Evolutionary conservation across 2,888 invertebrate species (phyloP).

Genomic region (Thyatira batis): DNA sequence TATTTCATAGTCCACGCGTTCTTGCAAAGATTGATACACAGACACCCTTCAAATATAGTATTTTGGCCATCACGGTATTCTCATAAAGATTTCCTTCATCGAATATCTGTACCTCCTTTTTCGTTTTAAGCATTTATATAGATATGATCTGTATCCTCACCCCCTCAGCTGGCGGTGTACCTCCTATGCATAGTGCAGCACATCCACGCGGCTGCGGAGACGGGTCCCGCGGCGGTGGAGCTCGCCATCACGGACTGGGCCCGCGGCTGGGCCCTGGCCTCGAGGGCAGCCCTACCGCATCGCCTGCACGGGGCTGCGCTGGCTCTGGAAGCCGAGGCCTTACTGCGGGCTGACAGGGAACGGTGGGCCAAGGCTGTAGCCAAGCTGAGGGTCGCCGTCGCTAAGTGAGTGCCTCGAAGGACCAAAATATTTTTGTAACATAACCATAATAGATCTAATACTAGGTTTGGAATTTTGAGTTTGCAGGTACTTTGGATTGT

Average conservation of each 20-base stretch:
- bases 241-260: conserved; percentile 73
- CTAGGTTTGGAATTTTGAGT: no score
- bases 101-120: no score
- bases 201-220: conserved; percentile 51
- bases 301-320: conserved; percentile 42
- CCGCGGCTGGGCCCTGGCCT: conserved; percentile 66
- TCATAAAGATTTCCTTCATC: no score
- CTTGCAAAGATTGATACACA: no score
- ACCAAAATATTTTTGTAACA: no score
- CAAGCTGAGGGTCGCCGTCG: conserved; percentile 27
- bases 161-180: conserved; percentile 63
- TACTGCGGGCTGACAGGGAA: conserved; percentile 47
- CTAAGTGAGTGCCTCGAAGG: conserved; percentile 31
- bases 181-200: conserved; percentile 59
- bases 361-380: conserved; percentile 41
- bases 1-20: background rate
- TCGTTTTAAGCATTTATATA: no score
- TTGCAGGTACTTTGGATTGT: no score
- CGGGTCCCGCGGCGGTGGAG: conserved; percentile 45
- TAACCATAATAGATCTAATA: no score
- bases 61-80: no score
- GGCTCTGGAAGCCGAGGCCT: conserved; percentile 50
- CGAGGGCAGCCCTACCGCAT: conserved; percentile 58
- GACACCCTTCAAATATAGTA: no score
- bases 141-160: no score